These are phyloP conservation scores for Chamaea fasciata DNA, from an alignment of 2,113 vertebrate species.

Conservation along the genomic window DNA sequence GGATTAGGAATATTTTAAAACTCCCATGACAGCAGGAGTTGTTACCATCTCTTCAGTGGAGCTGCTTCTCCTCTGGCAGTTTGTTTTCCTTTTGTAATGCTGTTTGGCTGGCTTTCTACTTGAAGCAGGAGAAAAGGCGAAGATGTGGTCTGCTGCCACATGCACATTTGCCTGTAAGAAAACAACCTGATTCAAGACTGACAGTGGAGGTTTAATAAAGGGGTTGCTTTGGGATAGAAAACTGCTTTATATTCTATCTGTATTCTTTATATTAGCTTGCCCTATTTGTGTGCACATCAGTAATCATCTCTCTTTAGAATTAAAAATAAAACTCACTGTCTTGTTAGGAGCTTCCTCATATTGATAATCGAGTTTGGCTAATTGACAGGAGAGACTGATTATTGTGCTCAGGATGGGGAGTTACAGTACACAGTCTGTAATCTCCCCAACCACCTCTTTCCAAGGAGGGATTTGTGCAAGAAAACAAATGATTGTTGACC, in stretches of 20 bases:
- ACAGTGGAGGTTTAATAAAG: background rate
- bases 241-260: background rate
- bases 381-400: background rate
- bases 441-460: background rate
- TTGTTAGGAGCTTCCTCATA: conserved; percentile 23
- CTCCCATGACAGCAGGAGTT: background rate
- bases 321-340: background rate
- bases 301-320: background rate
- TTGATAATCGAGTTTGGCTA: background rate
- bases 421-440: background rate
- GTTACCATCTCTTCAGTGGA: background rate
- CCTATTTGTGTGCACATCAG: background rate
- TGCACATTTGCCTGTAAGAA: background rate
- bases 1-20: background rate
- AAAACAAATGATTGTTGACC: background rate
- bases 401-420: background rate
- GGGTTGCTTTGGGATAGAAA: background rate
- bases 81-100: background rate
- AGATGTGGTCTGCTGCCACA: background rate
- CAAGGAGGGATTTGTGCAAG: background rate
- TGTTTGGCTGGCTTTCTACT: background rate
- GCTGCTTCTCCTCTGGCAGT: background rate
- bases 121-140: background rate
- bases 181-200: background rate
- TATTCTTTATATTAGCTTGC: background rate